Conservation (phyloP, 1,140 invertebrate genomes). For the Neotoxoptera formosana region DNA sequence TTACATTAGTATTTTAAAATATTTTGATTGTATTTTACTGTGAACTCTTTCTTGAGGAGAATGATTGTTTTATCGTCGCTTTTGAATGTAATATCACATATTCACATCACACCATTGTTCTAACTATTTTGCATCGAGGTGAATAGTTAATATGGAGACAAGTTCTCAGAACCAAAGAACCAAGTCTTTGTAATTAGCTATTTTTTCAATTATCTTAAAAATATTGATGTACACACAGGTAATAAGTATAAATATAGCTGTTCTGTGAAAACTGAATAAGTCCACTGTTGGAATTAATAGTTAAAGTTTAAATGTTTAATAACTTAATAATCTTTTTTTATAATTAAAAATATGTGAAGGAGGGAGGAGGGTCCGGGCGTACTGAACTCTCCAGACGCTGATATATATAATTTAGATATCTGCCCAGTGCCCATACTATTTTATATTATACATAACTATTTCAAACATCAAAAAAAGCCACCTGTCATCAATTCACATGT, state of each 20-base stretch:
- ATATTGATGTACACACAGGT: background rate
- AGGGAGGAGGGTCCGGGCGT: too few species aligned
- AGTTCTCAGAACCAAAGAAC: background rate
- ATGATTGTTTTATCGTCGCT: background rate
- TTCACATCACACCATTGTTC: background rate
- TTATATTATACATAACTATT: too few species aligned
- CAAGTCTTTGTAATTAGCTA: background rate
- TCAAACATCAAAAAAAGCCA: too few species aligned
- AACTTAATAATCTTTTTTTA: background rate
- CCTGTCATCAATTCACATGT: too few species aligned
- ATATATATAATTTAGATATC: too few species aligned
- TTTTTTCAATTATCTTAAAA: background rate
- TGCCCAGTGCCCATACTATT: too few species aligned
- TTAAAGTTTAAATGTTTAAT: background rate
- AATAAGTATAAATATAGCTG: background rate
- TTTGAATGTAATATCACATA: background rate
- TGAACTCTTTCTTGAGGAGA: background rate
- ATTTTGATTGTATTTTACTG: background rate
- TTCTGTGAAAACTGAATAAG: background rate
- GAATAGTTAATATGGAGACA: background rate
- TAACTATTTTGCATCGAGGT: background rate
- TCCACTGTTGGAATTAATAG: background rate
- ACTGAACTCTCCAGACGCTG: too few species aligned
- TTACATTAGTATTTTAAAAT: background rate
- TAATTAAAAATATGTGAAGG: background rate